Evolutionary conservation across 1,140 invertebrate species (phyloP).

Genomic region (Dreissena polymorpha): DNA sequence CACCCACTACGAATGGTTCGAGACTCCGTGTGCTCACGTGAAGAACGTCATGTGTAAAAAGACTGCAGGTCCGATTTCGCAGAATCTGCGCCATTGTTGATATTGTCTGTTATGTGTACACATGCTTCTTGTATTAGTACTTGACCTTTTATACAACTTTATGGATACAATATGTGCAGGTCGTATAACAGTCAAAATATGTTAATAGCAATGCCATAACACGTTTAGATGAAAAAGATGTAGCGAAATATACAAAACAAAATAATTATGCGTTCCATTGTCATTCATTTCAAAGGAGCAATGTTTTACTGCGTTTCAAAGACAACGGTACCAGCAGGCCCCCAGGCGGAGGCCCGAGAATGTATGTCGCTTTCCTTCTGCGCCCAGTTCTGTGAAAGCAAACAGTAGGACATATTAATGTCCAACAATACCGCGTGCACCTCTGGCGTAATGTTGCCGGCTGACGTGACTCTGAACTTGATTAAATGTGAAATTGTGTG

Average conservation of each 20-base stretch:
- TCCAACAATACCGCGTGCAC: conserved; percentile 4
- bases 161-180: no score
- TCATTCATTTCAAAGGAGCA: not conserved
- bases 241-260: no score
- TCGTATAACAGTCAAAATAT: no score
- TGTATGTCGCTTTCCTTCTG: conserved; percentile 12
- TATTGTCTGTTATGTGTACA: no score
- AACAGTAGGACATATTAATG: not conserved
- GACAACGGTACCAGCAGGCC: no score
- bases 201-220: no score
- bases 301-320: not conserved
- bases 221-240: no score
- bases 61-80: conserved; percentile 9
- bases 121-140: no score
- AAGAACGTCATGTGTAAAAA: conserved; percentile 44
- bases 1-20: not conserved
- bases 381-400: conserved; percentile 29
- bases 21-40: not conserved
- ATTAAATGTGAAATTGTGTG: not conserved
- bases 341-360: no score
- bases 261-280: no score
- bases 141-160: no score
- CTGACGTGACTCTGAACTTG: not conserved
- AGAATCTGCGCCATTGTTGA: no score
- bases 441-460: conserved; percentile 18